Base-by-base conservation (phyloP, 1,140 invertebrate species). In the Sycobia sp. region DNA sequence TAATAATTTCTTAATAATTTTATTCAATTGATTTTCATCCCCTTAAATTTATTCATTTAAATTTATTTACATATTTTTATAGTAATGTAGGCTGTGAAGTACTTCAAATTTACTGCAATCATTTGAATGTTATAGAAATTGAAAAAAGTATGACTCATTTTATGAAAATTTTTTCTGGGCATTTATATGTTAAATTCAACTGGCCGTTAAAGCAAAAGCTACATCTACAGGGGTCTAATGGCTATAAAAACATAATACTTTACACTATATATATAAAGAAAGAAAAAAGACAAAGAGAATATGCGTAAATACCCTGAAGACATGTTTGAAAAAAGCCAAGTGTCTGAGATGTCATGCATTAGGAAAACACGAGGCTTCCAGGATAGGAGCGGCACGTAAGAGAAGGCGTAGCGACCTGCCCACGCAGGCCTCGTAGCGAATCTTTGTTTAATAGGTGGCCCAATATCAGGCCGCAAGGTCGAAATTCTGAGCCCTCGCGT, bases 401-500 rank as follows among this genome's bases (percentile, higher is more conserved):
- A 94, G 84, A 95, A 95, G 49, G 93, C 93, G 76, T 93, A 95
- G 62, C 92, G 93, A 44, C 93, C 93, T 56, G 91, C 93, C 67
- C 90, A 82, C 11, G 92, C 91, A 27, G 92, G 90, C 69, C 92
- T 82, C 3, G 91, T 92, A 65, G 86, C 90, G 29, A 87, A 84
- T 86, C 77, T 87, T 85, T 73, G 86, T 74, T 62, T 82, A 74
- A 76, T 81, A 74, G 74, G 82, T 69, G 73, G 77, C 71, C 83
- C 86, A 72, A 82, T 77, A 54, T 78, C 77, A 69, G 82, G 83
- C 66, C 74, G 70, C 60, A 81, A 70, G 56, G 80, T 82, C 54
- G 75, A 82, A 70, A 67, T 80, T 41, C 73, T 79, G 70, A 66
- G 75, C 71, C 69, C 83, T 68, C 76, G 78, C 73, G 69, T 69